Base-by-base conservation (phyloP, 2,113 vertebrate genomes). In the Xiphophorus maculatus region DNA sequence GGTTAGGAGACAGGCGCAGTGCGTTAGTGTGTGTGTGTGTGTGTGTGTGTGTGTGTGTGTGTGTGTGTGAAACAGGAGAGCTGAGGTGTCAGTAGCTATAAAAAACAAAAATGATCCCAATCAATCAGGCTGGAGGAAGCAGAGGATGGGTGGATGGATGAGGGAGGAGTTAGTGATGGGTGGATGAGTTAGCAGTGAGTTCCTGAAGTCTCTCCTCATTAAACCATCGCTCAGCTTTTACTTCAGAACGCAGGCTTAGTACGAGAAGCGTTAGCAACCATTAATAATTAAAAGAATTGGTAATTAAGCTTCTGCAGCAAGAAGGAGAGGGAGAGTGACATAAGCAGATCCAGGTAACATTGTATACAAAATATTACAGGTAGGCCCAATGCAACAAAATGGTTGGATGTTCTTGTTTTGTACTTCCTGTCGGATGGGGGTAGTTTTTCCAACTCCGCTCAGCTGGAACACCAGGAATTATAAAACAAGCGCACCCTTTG, bases 321-420 rank as follows among this genome's bases (percentile, higher is more conserved):
- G 69, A 74, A 67, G 29, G 22, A 37, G 76, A 27, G 6, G 66
- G 71, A 25, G 54, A 65, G 62, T 68, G 76, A 68, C 80, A 88
- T 85, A 72, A 5, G 77, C 68, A 87, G 70, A 84, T 27, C 76
- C 81, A 89, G 14, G 75, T 73, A 11, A 87, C 77, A 84, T 32
- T 62, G 75, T 72, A 70, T 89, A 86, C 75, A 93, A 88, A 90
- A 90, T 73, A 81, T 75, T 76, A 84, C 89, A 92, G 75, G 84
- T 90, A 91, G 84, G 87, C 66, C 80, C 89, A 90, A 93, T 92
- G 91, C 93, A 91, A 86, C 77, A 88, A 79, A 81, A 89, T 84
- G 78, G 63, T 72, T 35, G 30, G 80, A 73, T 44, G 33, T 79
- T 74, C 81, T 81, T 30, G 77, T 77, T 86, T 63, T 81, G 73